Base-by-base conservation (phyloP, 2,888 invertebrate species). In the Melinaea marsaeus region DNA sequence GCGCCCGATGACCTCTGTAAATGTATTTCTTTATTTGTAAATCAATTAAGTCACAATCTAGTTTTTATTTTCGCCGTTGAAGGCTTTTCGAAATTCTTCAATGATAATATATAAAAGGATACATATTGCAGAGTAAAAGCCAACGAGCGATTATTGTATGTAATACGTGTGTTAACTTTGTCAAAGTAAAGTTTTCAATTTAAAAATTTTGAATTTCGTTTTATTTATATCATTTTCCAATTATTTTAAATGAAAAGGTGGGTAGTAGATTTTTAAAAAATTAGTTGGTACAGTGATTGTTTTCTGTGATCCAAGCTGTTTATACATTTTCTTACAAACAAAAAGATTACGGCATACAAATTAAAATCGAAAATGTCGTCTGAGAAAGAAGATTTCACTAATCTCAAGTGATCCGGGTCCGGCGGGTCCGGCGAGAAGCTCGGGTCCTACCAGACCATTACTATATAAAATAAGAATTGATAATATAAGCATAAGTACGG, bases 1-100 rank as follows among this genome's bases (percentile, higher is more conserved):
- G 63, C 63, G 64, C 64, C 74, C 71, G 68, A n/a, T 56, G 59
- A 58, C 55, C 55, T 64, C 45, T 58, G 60, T 57, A 48, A 57
- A 54, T 60, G 42, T 42, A 9, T 9, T 42, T 9, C 42, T 42
- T 7, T 45, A 35, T 60, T 56, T 60, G 60, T 64, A 48, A 61
- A 58, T 37, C 60, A 55, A 64, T 64, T 60, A 51, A 51, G 51
- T 11, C 51, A 3, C 32, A 6, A 32, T 51, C 51, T 51, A 51
- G 51, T 51, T 51, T 51, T 51, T 51, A 22, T 32, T 9, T 51
- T 32, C 11, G 51, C 32, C 22, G 32, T 51, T 22, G 32, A 51
- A 51, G 51, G 22, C 22, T 51, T 32, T 7, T 7, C 32, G 11
- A 51, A 32, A 9, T 6, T 32, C 22, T 32, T 5, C 0, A 51